These are phyloP conservation scores for Allolobophora icterica DNA, from an alignment of 2,888 invertebrate genomes.

Conservation along the genomic window DNA sequence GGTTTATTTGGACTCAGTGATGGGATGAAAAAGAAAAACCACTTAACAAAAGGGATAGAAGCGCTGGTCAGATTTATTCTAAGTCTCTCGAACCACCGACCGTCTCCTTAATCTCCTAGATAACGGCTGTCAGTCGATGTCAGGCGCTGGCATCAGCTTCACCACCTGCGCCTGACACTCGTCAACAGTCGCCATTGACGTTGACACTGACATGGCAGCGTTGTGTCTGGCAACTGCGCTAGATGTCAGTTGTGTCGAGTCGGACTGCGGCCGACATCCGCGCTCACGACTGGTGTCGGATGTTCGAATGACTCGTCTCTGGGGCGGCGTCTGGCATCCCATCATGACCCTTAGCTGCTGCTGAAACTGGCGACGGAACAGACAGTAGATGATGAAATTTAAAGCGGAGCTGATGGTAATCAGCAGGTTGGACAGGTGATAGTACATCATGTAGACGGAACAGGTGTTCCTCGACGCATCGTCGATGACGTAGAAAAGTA, in stretches of 20 bases:
- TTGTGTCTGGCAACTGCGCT: not conserved
- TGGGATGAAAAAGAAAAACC: not conserved
- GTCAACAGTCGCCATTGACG: not conserved
- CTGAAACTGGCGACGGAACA: slow-evolving; percentile 49
- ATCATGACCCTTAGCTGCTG: slow-evolving; percentile 47
- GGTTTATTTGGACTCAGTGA: not conserved
- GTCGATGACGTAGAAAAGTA: slow-evolving; percentile 46
- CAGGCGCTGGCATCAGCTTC: not conserved
- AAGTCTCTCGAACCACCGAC: not conserved
- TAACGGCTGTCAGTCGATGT: not conserved
- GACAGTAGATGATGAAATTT: slow-evolving; percentile 50
- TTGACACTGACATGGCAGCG: not conserved
- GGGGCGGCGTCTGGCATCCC: slow-evolving; percentile 13
- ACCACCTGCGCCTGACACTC: not conserved
- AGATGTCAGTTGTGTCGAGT: not conserved
- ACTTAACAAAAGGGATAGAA: not conserved
- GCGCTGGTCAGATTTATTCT: not conserved
- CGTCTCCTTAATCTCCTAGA: not conserved
- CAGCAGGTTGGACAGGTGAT: slow-evolving; percentile 47
- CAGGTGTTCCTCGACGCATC: slow-evolving; percentile 40
- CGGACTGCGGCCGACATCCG: not conserved
- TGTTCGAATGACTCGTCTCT: not conserved
- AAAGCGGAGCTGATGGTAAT: slow-evolving; percentile 47
- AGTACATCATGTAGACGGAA: slow-evolving; percentile 44
- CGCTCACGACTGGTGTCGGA: not conserved